A percentile compares a stretch with the other conserved stretches of the same genome.
These are phyloP conservation scores for Cordilura impudica DNA, from an alignment of 2,888 invertebrate genomes.

Conservation along the genomic window DNA sequence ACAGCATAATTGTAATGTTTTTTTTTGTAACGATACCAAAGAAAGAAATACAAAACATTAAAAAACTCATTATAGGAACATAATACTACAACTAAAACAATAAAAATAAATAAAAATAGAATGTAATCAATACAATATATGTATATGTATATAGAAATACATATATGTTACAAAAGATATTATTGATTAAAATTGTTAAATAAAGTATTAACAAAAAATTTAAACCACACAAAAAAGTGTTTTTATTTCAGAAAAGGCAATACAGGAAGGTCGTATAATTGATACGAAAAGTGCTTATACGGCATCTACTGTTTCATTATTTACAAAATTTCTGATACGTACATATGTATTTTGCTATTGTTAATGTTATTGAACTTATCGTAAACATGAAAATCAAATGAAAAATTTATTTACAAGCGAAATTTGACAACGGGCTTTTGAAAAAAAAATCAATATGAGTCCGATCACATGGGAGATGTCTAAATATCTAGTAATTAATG, in stretches of 20 bases:
- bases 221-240: constrained; percentile 18
- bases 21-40: constrained; percentile 58
- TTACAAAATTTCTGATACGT: neutral
- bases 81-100: constrained; percentile 27
- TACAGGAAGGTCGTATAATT: constrained; percentile 11
- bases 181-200: constrained; percentile 34
- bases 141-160: constrained; percentile 1
- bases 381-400: too few relatives aligned
- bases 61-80: constrained; percentile 60
- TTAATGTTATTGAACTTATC: neutral
- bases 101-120: constrained; percentile 46
- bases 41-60: constrained; percentile 32
- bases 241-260: constrained; percentile 30
- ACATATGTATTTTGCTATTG: neutral
- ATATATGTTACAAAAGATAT: constrained; percentile 17
- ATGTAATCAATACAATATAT: constrained; percentile 33
- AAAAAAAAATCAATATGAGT: too few relatives aligned
- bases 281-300: neutral
- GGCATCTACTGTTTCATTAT: neutral
- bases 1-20: constrained; percentile 33
- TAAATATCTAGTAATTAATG: too few relatives aligned
- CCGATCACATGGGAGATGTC: too few relatives aligned
- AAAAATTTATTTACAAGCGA: too few relatives aligned
- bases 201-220: neutral
- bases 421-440: too few relatives aligned